These are phyloP conservation scores for Galaxias olidus DNA, from an alignment of 2,797 vertebrate genomes.

Conservation along the genomic window DNA sequence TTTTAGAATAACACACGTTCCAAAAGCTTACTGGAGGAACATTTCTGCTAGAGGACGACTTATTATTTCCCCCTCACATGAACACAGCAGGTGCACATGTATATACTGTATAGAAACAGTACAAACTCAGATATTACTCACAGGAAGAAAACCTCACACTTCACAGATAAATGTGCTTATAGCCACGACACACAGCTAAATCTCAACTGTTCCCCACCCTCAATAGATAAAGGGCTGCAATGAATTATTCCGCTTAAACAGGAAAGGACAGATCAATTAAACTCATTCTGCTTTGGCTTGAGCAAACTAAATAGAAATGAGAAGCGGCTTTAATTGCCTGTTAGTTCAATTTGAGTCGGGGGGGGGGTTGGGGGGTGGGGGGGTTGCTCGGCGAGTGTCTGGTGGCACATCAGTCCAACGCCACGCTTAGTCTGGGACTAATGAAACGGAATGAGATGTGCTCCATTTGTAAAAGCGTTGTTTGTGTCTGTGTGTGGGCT, in stretches of 20 bases:
- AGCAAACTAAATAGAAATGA: slow-evolving; percentile 10
- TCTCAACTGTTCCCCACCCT: too few species aligned
- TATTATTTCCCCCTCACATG: too few species aligned
- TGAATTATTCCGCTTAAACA: not conserved
- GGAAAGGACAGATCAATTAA: not conserved
- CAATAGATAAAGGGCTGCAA: not conserved
- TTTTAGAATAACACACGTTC: too few species aligned
- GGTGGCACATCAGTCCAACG: slow-evolving; percentile 17
- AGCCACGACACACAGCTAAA: too few species aligned
- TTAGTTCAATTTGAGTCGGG: slow-evolving; percentile 11
- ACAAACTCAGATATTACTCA: too few species aligned
- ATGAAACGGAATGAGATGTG: not conserved
- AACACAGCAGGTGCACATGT: too few species aligned
- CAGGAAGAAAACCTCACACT: too few species aligned
- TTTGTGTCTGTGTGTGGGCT: not conserved
- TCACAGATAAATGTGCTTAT: too few species aligned
- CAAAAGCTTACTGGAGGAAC: too few species aligned
- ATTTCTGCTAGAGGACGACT: too few species aligned
- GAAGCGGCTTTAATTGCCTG: slow-evolving; percentile 8
- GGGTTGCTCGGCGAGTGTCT: slow-evolving; percentile 9
- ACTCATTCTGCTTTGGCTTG: not conserved
- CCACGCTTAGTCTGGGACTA: slow-evolving; percentile 6
- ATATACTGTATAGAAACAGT: too few species aligned
- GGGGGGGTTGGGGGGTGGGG: too few species aligned
- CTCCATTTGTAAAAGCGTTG: not conserved